Conservation (phyloP, 2,797 vertebrate species). For the Danio choprae region DNA sequence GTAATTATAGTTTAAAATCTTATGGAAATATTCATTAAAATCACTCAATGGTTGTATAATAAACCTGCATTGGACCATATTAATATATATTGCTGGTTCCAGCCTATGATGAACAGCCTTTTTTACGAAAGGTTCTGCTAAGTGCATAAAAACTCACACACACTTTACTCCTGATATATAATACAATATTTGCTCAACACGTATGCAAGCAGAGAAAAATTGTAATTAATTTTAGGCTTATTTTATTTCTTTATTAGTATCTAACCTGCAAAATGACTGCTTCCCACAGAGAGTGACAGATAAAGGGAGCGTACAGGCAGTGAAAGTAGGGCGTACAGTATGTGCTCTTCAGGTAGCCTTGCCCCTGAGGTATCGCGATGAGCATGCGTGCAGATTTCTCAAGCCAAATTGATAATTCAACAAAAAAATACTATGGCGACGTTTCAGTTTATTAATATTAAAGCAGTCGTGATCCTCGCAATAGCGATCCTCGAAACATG, state of each 20-base stretch:
- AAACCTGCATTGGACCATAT: background rate
- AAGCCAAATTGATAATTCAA: background rate
- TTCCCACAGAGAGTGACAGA: slow-evolving; percentile 7
- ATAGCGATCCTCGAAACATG: background rate
- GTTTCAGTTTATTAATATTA: slow-evolving; percentile 2
- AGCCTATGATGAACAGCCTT: no score
- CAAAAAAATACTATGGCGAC: slow-evolving; percentile 15
- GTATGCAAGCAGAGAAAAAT: background rate
- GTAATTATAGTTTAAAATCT: background rate
- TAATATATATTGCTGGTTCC: no score
- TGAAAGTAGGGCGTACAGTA: slow-evolving; percentile 58
- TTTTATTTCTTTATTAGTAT: background rate
- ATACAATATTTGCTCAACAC: background rate
- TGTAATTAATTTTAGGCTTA: background rate
- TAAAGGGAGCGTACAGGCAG: slow-evolving; percentile 4
- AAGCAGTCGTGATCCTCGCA: background rate
- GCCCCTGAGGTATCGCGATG: slow-evolving; percentile 52
- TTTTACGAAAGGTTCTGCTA: no score
- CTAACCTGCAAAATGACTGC: slow-evolving; percentile 17
- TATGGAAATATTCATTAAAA: background rate
- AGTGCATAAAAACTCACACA: background rate
- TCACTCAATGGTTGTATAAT: background rate
- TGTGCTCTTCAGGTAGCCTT: slow-evolving; percentile 56
- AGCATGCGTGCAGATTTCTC: slow-evolving; percentile 57
- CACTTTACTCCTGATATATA: no score